A percentile compares a stretch with the other conserved stretches of the same genome.
Evolutionary conservation across 37 sponge, comb jelly and placozoan genomes (phyloP).

Genomic region (Crambe crambe): DNA sequence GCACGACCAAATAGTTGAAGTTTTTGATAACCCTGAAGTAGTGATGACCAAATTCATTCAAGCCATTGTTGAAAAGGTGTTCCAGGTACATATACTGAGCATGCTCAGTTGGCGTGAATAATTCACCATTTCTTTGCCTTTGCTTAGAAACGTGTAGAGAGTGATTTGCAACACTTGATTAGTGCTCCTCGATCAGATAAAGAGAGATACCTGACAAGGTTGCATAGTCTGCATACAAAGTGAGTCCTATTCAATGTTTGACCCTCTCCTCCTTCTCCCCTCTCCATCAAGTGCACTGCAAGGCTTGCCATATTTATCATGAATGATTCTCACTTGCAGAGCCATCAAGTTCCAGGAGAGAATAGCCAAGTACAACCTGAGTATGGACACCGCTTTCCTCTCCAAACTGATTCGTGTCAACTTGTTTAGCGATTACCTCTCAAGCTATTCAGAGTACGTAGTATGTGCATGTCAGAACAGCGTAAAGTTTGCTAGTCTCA

Average conservation of each 20-base stretch:
- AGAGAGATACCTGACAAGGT: constrained; percentile 47
- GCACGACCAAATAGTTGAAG: constrained; percentile 55
- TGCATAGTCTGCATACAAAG: constrained; percentile 66
- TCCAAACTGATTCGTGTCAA: constrained; percentile 44
- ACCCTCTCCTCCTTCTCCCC: too few relatives aligned
- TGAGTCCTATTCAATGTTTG: too few relatives aligned
- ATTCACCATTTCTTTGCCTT: too few relatives aligned
- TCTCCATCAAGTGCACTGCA: too few relatives aligned
- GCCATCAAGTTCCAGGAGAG: constrained; percentile 37
- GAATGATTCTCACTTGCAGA: constrained; percentile 30
- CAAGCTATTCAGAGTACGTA: constrained; percentile 62
- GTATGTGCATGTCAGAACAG: too few relatives aligned
- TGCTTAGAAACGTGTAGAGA: constrained; percentile 38
- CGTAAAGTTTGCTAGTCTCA: too few relatives aligned
- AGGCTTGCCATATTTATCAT: background rate
- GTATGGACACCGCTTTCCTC: constrained; percentile 41
- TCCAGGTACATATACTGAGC: constrained; percentile 43
- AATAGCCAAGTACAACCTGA: constrained; percentile 42
- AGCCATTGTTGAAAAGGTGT: constrained; percentile 46
- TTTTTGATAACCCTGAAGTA: constrained; percentile 79
- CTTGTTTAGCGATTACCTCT: constrained; percentile 65
- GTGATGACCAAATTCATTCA: constrained; percentile 65
- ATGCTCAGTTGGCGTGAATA: background rate
- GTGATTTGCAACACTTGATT: constrained; percentile 22
- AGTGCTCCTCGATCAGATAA: background rate